Base-by-base conservation (phyloP, 2,888 invertebrate genomes). In the Hirtodrosophila trivittata region DNA sequence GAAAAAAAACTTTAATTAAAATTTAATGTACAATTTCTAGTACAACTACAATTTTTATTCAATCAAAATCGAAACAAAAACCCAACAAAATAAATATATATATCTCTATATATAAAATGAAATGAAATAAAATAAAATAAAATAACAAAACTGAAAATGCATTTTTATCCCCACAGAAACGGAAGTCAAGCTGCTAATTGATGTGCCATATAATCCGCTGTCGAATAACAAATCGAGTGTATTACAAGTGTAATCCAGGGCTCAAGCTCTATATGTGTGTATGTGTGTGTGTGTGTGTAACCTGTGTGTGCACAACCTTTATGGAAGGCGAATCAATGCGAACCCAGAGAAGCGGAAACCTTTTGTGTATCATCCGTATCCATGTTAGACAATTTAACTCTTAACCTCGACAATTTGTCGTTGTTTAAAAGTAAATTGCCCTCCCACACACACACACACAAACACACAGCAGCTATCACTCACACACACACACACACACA, bases 11-110 rank as follows among this genome's bases (percentile, higher is more conserved):
- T 57, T 71, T 59, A 68, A 76, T 59, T 76, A 78, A 47, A 66
- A 70, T 77, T 67, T 82, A 75, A 67, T 75, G 75, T 77, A 75
- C 9, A 21, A 21, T n/a, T 30, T n/a, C 30, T 3, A 52, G 63
- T 62, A 52, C 28, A 67, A 47, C 39, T 46, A 60, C 32, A 75
- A 77, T 85, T 85, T 85, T 80, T 85, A 80, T 85, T 54, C 59
- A 63, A 56, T 54, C 60, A 39, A 55, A 57, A 49, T 42, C 43
- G 14, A 51, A 64, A 25, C 6, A 58, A 59, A 62, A 38, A 41
- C 33, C 49, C 26, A 58, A 39, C 13, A 42, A 51, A 52, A 52
- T 54, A 52, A 54, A 59, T 16, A 38, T 13, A 28, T 38, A 46
- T 18, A n/a, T 21, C 3, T 21, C 3, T 21, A 21, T 21, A 21